phyloP scores from a whole-genome alignment of 2,113 vertebrate species.

The Zapus hudsonius region DNA sequence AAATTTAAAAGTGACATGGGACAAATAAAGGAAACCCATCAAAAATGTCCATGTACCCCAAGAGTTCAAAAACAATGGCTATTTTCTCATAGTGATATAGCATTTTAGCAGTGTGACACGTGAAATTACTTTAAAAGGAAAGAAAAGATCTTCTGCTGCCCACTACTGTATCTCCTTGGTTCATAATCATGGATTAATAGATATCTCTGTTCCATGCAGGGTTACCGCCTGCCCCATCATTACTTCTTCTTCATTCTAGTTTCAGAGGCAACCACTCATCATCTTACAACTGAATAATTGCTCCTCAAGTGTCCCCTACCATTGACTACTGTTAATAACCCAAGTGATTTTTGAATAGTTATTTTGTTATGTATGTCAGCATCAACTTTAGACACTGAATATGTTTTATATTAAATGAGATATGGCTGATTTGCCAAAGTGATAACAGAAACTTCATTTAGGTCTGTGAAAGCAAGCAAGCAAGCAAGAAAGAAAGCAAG shows the following conservation, averaged over 20 bases:
- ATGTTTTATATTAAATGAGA: background rate
- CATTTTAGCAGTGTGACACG: constrained; percentile 32
- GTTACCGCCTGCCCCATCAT: background rate
- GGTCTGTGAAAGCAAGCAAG: background rate
- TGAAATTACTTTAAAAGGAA: constrained; percentile 67
- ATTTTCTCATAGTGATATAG: constrained; percentile 28
- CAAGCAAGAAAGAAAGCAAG: background rate
- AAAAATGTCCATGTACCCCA: constrained; percentile 35
- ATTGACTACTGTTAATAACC: background rate
- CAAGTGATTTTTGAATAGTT: background rate
- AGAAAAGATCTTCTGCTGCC: constrained; percentile 57
- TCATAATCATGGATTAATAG: constrained; percentile 61
- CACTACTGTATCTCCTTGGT: background rate
- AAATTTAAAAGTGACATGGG: background rate
- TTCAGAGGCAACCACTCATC: constrained; percentile 27
- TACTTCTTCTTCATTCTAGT: constrained; percentile 20
- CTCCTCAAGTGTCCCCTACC: background rate
- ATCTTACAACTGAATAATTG: background rate
- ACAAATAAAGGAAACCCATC: constrained; percentile 5
- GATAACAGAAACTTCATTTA: background rate
- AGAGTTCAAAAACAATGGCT: constrained; percentile 11
- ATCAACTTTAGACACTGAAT: background rate
- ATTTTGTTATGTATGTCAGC: background rate
- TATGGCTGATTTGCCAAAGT: background rate
- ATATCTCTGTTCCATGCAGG: constrained; percentile 33